phyloP scores from a whole-genome alignment of 2,888 invertebrate species.

The Phyto melanocephala region DNA sequence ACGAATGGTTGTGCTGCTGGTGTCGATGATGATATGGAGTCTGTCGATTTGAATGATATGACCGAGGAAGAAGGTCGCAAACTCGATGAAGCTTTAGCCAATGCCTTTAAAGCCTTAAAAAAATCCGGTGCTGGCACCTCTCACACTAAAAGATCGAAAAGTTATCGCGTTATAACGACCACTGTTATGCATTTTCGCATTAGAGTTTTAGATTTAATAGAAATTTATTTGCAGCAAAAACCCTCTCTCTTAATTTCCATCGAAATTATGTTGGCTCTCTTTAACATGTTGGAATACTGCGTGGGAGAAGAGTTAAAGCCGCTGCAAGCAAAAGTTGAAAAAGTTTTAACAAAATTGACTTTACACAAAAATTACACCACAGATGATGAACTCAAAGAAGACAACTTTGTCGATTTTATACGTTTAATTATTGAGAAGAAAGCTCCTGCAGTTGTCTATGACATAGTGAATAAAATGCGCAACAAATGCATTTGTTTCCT shows the following conservation, averaged over 20 bases:
- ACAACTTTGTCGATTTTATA: constrained; percentile 70
- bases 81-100: constrained; percentile 85
- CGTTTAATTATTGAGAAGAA: constrained; percentile 72
- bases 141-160: constrained; percentile 80
- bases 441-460: constrained; percentile 66
- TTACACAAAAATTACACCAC: constrained; percentile 62
- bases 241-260: constrained; percentile 85
- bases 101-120: constrained; percentile 82
- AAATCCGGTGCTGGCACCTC: constrained; percentile 67
- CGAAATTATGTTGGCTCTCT: constrained; percentile 85
- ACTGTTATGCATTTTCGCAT: constrained; percentile 86
- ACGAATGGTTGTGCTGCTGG: constrained; percentile 75
- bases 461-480: constrained; percentile 70
- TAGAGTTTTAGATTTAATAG: constrained; percentile 86
- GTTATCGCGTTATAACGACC: constrained; percentile 83
- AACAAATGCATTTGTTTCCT: constrained; percentile 72
- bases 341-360: constrained; percentile 71
- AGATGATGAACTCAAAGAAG: constrained; percentile 69
- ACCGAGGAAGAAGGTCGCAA: constrained; percentile 87
- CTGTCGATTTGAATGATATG: constrained; percentile 87
- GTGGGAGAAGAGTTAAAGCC: constrained; percentile 85
- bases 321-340: constrained; percentile 82
- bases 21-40: constrained; percentile 83
- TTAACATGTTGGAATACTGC: constrained; percentile 84
- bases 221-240: constrained; percentile 85